phyloP scores from a whole-genome alignment of 2,888 invertebrate genomes.

The Alloscopus bannaensis region DNA sequence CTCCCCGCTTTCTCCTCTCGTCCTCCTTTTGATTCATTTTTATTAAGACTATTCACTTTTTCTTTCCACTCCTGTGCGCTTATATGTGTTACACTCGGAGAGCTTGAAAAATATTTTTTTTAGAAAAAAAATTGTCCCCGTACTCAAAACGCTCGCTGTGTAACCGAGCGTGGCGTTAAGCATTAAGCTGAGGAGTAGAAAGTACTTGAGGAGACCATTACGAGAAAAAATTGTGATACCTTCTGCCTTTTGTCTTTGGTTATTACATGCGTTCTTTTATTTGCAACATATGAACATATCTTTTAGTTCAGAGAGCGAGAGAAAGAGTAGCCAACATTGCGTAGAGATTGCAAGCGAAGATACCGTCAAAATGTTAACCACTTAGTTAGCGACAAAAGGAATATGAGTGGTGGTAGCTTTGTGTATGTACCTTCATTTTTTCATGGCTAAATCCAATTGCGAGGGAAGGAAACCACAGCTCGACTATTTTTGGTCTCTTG shows the following conservation, averaged over 20 bases:
- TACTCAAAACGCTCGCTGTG: too few relatives aligned
- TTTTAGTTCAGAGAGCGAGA: neutral
- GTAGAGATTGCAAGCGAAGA: too few relatives aligned
- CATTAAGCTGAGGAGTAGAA: neutral
- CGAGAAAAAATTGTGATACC: neutral
- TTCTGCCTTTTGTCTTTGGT: constrained; percentile 13
- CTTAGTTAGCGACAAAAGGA: too few relatives aligned
- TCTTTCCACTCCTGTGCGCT: constrained; percentile 6
- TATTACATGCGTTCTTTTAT: constrained; percentile 29
- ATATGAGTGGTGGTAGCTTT: too few relatives aligned
- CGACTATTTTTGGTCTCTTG: constrained; percentile 31
- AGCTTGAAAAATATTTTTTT: too few relatives aligned
- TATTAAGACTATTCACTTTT: constrained; percentile 52
- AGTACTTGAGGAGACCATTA: constrained; percentile 3
- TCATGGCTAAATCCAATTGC: constrained; percentile 12
- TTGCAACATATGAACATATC: neutral
- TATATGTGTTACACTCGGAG: constrained; percentile 2
- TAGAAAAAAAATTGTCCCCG: too few relatives aligned
- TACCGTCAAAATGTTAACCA: too few relatives aligned
- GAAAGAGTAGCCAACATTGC: neutral
- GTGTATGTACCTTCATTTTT: constrained; percentile 25
- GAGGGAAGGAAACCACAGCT: constrained; percentile 7
- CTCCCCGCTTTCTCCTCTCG: constrained; percentile 47
- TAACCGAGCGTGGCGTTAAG: too few relatives aligned
- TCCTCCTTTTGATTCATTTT: constrained; percentile 71